A percentile compares a stretch with the other conserved stretches of the same genome.
These are phyloP conservation scores for Dascyllus trimaculatus DNA, from an alignment of 2,113 vertebrate genomes.

Conservation along the genomic window DNA sequence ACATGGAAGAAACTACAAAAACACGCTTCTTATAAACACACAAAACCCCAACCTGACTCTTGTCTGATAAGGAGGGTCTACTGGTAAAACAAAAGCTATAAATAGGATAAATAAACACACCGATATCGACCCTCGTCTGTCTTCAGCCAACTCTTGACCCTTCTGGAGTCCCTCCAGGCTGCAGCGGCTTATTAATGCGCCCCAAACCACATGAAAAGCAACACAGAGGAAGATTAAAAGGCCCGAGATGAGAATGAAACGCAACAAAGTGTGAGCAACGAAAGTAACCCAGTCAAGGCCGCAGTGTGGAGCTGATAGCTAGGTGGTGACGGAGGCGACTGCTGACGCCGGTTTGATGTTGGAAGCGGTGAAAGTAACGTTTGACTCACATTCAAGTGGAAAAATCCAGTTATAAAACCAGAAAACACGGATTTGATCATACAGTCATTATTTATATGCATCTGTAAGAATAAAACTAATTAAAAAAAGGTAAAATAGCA, in stretches of 20 bases:
- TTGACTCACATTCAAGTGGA: too few relatives aligned
- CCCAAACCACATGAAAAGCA: neutral
- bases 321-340: constrained; percentile 16
- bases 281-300: constrained; percentile 15
- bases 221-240: constrained; percentile 5
- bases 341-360: too few relatives aligned
- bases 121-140: neutral
- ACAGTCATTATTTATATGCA: too few relatives aligned
- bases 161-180: constrained; percentile 4
- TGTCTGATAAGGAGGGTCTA: constrained; percentile 48
- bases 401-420: too few relatives aligned
- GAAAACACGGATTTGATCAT: too few relatives aligned
- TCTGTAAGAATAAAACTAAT: too few relatives aligned
- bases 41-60: constrained; percentile 30
- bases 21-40: constrained; percentile 44
- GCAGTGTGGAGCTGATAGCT: constrained; percentile 13
- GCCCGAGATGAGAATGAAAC: neutral
- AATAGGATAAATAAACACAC: constrained; percentile 40
- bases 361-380: too few relatives aligned
- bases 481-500: too few relatives aligned
- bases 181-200: neutral
- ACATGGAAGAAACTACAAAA: constrained; percentile 24
- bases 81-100: constrained; percentile 51
- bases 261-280: constrained; percentile 32
- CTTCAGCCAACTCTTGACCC: neutral